Base-by-base conservation (phyloP, 1,140 invertebrate genomes). In the Drosophila nebulosa region DNA sequence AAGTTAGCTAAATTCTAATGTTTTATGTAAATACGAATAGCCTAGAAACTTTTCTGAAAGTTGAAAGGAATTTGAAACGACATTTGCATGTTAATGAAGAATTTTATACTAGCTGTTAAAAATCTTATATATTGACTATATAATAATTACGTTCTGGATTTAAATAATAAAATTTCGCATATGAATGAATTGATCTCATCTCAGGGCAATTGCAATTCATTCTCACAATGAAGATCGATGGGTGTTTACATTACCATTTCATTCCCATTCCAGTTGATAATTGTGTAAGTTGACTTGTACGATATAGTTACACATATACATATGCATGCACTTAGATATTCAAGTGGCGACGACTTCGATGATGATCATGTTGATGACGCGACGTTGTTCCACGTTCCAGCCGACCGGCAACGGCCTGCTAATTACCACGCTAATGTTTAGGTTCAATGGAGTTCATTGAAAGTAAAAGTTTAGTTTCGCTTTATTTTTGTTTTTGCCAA, bases 391-490 rank as follows among this genome's bases (percentile, higher is more conserved):
- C 39, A 64, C 65, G 77, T 86, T 79, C 66, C 80, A 71, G 69
- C 56, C 78, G 78, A 78, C 74, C 81, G 81, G 74, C 80, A 85
- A 86, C 62, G 77, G 81, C 69, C 78, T 81, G 84, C 79, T 88
- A 88, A 88, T 88, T 88, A 73, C 75, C 69, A 63, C 65, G 78
- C 78, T 86, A 88, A 86, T 86, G 83, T 65, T 46, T 59, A 69
- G 77, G 84, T 88, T 88, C 84, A 88, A 88, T 88, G 85, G 84
- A 79, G 84, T 88, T 88, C 84, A 88, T 79, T 72, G 84, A 88
- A 88, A 88, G 84, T 88, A 88, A 88, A 88, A 88, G 84, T 64
- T 46, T 46, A 21, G 39, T 46, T 46, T 46, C 39, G 39, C 18
- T 46, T 46, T 46, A 46, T 46, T 21, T 46, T 46, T 46, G 9